Conservation (phyloP, 2,888 invertebrate species). For the Sminthurides aquaticus region DNA sequence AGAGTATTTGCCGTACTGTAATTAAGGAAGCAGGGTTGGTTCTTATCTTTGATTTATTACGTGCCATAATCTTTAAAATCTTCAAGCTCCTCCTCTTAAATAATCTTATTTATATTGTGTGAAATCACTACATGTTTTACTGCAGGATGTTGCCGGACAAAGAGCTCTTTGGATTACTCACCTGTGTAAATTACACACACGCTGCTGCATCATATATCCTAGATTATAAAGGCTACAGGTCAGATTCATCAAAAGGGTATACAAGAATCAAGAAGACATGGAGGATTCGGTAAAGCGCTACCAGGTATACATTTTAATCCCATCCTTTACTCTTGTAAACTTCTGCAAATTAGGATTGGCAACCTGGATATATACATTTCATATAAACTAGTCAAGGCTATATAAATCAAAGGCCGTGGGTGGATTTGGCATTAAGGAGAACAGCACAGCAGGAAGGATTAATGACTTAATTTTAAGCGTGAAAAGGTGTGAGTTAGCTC, state of each 20-base stretch:
- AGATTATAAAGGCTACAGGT: too few species aligned
- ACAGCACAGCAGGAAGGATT: constrained; percentile 20
- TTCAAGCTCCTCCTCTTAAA: not conserved
- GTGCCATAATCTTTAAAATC: not conserved
- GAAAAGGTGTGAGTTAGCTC: not conserved
- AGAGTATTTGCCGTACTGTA: not conserved
- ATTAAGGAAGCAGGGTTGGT: not conserved
- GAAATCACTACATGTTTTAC: not conserved
- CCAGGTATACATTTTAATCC: too few species aligned
- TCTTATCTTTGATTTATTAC: not conserved
- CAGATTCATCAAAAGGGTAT: too few species aligned
- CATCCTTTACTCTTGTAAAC: too few species aligned
- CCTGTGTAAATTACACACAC: not conserved
- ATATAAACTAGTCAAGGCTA: too few species aligned
- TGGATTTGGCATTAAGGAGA: too few species aligned
- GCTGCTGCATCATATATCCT: too few species aligned
- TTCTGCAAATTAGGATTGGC: too few species aligned
- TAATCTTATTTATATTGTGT: not conserved
- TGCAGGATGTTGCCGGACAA: not conserved
- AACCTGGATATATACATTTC: too few species aligned
- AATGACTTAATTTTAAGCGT: constrained; percentile 19
- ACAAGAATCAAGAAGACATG: too few species aligned
- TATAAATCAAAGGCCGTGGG: too few species aligned
- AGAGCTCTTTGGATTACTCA: not conserved
- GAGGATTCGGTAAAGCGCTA: too few species aligned